Evolutionary conservation across 2,797 vertebrate genomes (phyloP).

Genomic region (Allobates femoralis): DNA sequence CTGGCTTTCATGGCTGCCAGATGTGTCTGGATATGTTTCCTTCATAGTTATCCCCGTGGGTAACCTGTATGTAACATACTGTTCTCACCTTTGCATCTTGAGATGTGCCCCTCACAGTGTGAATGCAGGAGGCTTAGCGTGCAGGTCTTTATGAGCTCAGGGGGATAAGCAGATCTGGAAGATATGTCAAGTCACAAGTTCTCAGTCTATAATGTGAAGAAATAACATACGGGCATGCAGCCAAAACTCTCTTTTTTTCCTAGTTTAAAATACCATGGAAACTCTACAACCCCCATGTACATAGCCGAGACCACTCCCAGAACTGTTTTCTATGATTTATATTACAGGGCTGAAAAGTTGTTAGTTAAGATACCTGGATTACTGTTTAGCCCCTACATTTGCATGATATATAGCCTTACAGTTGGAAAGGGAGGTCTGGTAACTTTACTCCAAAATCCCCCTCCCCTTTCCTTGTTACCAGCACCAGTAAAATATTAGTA

Average conservation of each 20-base stretch:
- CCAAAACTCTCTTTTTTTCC: slow-evolving; percentile 82
- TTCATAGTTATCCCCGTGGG: slow-evolving; percentile 70
- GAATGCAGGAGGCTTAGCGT: slow-evolving; percentile 22
- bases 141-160: slow-evolving; percentile 32
- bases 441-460: slow-evolving; percentile 76
- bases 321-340: slow-evolving; percentile 3
- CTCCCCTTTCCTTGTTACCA: slow-evolving; percentile 75
- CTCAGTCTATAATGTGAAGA: slow-evolving; percentile 76
- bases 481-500: slow-evolving; percentile 68
- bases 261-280: slow-evolving; percentile 81
- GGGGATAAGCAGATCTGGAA: slow-evolving; percentile 51
- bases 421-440: slow-evolving; percentile 41
- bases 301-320: slow-evolving; percentile 9
- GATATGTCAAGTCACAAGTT: slow-evolving; percentile 73
- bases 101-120: slow-evolving; percentile 30
- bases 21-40: slow-evolving; percentile 75
- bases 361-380: slow-evolving; percentile 18
- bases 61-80: slow-evolving; percentile 12
- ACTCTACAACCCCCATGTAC: slow-evolving; percentile 78
- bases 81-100: slow-evolving; percentile 36
- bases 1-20: slow-evolving; percentile 71
- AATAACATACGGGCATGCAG: slow-evolving; percentile 72
- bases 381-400: slow-evolving; percentile 7
- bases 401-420: slow-evolving; percentile 20
- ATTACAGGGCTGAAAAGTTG: slow-evolving; percentile 24